Conservation (phyloP, 1,140 invertebrate species). For the Hyphantria cunea region DNA sequence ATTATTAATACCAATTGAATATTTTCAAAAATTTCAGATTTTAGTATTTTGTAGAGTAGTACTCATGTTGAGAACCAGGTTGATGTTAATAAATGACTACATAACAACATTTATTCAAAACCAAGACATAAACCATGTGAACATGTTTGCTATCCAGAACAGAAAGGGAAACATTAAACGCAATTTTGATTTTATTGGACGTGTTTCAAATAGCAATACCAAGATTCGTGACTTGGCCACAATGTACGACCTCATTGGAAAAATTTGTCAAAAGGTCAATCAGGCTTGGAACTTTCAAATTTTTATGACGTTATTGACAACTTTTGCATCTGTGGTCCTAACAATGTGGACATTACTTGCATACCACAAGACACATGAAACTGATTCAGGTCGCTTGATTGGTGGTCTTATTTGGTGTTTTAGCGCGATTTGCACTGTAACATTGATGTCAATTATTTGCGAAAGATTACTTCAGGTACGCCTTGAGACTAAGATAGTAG, state of each 20-base stretch:
- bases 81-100: conserved; percentile 49
- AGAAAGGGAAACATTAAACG: conserved; percentile 24
- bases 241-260: conserved; percentile 50
- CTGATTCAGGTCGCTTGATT: conserved; percentile 30
- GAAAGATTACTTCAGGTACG: conserved; percentile 46
- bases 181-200: conserved; percentile 41
- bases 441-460: conserved; percentile 48
- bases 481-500: conserved; percentile 45
- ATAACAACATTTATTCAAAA: conserved; percentile 44
- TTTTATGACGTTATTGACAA: conserved; percentile 52
- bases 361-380: conserved; percentile 30
- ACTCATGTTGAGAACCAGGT: conserved; percentile 38
- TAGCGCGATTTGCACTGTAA: conserved; percentile 45
- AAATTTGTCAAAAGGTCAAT: conserved; percentile 48
- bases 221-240: conserved; percentile 49
- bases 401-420: conserved; percentile 46
- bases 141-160: conserved; percentile 29
- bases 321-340: conserved; percentile 54
- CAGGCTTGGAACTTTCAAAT: conserved; percentile 57
- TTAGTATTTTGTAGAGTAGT: conserved; percentile 52
- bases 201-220: conserved; percentile 47
- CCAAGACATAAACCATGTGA: conserved; percentile 27
- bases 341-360: conserved; percentile 56
- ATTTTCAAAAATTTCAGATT: too few relatives aligned
- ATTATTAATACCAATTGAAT: too few relatives aligned